Conservation (phyloP, 2,113 vertebrate genomes). For the Paramormyrops kingsleyae region DNA sequence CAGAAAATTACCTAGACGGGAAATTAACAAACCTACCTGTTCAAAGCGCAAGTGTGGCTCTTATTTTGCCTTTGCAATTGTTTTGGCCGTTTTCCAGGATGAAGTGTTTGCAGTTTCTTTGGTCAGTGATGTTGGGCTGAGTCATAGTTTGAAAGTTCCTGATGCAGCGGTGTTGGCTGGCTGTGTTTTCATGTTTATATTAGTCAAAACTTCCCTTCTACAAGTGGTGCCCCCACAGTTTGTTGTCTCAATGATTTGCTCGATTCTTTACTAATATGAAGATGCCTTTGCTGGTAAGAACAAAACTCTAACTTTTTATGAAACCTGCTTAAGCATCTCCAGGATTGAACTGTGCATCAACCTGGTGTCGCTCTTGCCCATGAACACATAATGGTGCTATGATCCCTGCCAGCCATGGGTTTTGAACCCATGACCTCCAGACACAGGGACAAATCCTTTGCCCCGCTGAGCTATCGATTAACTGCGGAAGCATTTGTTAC, state of each 20-base stretch:
- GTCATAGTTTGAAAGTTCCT: slow-evolving; percentile 11
- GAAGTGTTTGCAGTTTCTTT: background rate
- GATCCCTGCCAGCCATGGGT: background rate
- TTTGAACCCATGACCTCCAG: background rate
- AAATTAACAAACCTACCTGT: background rate
- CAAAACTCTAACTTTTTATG: background rate
- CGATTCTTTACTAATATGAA: background rate
- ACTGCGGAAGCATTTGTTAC: background rate
- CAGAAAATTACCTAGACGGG: background rate
- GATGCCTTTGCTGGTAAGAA: background rate
- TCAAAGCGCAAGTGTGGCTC: background rate
- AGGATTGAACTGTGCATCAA: background rate
- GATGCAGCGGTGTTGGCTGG: background rate
- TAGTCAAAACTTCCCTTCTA: background rate
- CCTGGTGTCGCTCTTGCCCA: background rate
- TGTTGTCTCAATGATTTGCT: background rate
- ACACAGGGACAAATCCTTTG: background rate
- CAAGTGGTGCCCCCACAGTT: background rate
- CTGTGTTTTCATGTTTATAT: background rate
- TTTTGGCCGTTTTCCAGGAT: background rate
- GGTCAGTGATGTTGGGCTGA: background rate
- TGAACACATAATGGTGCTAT: background rate
- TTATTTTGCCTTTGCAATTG: background rate
- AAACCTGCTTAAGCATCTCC: background rate
- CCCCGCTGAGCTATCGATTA: background rate